These are phyloP conservation scores for Zosterops borbonicus DNA, from an alignment of 2,113 vertebrate genomes.

Conservation along the genomic window DNA sequence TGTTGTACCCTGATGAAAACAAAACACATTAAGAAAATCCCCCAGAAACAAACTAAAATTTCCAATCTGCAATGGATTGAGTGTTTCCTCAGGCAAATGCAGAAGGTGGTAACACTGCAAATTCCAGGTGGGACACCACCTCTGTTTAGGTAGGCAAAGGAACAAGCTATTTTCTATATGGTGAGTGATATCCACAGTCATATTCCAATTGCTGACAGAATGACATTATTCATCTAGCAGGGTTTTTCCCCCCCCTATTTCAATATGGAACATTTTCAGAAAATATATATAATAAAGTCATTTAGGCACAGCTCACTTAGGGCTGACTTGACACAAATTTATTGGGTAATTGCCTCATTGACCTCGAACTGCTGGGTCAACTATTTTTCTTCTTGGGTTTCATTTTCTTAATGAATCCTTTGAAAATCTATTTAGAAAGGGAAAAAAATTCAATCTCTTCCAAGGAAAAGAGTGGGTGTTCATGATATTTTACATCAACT, in stretches of 20 bases:
- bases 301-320: background rate
- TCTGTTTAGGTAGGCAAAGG: background rate
- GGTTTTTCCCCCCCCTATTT: background rate
- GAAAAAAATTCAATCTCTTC: background rate
- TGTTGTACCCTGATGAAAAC: background rate
- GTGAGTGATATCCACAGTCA: background rate
- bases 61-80: background rate
- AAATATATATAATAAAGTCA: background rate
- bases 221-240: background rate
- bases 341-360: background rate
- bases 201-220: background rate
- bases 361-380: background rate
- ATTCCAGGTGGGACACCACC: background rate
- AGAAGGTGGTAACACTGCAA: background rate
- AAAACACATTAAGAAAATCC: background rate
- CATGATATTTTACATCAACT: background rate
- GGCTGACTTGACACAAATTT: background rate
- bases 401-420: background rate
- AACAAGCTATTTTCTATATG: background rate
- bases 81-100: background rate
- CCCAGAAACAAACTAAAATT: background rate
- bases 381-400: conserved; percentile 4
- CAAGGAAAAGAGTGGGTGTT: background rate
- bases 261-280: background rate
- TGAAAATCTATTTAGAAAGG: background rate